A percentile compares a stretch with the other conserved stretches of the same genome.
These are phyloP conservation scores for Lucinisca nassula DNA, from an alignment of 2,888 invertebrate species.

Conservation along the genomic window DNA sequence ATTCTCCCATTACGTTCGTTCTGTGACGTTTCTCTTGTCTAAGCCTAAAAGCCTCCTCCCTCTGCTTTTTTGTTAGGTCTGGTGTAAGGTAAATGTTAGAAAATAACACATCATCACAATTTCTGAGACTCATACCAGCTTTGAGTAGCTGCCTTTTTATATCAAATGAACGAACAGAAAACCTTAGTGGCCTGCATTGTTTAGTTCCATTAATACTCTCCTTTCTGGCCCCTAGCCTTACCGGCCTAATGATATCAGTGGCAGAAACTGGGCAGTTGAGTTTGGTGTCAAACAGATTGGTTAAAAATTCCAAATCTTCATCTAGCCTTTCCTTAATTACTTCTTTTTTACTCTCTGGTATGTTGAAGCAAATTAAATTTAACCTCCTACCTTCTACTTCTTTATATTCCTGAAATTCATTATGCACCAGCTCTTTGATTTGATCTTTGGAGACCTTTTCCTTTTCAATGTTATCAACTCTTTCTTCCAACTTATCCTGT, in stretches of 20 bases:
- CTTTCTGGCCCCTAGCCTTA: neutral
- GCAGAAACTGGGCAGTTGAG: neutral
- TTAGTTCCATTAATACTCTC: neutral
- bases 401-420: neutral
- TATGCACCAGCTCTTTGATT: neutral
- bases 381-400: neutral
- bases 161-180: neutral
- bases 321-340: neutral
- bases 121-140: neutral
- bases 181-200: neutral
- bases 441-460: neutral
- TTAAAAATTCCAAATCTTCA: neutral
- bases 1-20: neutral
- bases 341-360: neutral
- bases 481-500: no score
- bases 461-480: no score
- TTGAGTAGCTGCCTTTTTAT: neutral
- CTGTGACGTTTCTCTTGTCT: neutral
- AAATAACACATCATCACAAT: neutral
- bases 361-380: neutral
- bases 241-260: neutral
- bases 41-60: neutral
- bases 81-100: neutral
- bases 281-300: neutral
- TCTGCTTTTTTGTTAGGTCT: neutral